Conservation (phyloP, 2,797 vertebrate genomes). For the Poeciliopsis turneri region DNA sequence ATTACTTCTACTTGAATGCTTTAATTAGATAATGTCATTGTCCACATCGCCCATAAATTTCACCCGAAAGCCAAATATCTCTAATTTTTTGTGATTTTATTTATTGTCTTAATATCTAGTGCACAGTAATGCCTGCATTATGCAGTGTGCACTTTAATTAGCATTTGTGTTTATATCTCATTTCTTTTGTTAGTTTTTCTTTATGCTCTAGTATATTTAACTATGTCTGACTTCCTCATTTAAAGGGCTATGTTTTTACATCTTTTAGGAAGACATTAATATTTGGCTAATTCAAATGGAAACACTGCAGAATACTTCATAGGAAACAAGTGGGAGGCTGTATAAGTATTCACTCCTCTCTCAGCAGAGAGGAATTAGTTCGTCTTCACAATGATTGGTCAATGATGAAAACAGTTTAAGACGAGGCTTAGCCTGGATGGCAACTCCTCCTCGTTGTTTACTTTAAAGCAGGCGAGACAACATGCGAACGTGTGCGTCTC, state of each 20-base stretch:
- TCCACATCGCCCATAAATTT: neutral
- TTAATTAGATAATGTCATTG: neutral
- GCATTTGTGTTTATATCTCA: neutral
- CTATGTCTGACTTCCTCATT: neutral
- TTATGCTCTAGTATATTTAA: neutral
- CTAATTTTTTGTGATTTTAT: neutral
- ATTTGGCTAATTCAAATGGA: too few species aligned
- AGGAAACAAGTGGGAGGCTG: neutral
- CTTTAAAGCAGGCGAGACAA: slow-evolving; percentile 17
- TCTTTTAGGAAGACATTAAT: neutral
- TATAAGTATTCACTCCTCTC: neutral
- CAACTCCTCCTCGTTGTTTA: slow-evolving; percentile 9
- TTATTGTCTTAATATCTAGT: neutral
- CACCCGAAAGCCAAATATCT: neutral
- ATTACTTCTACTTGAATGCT: neutral
- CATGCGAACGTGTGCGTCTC: slow-evolving; percentile 17
- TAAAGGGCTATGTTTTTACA: neutral
- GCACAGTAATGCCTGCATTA: neutral
- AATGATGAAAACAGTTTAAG: neutral
- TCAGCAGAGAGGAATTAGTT: neutral
- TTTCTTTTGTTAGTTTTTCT: neutral
- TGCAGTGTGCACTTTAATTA: neutral
- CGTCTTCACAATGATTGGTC: neutral
- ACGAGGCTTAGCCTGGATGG: neutral
- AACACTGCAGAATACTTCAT: neutral